A percentile compares a stretch with the other conserved stretches of the same genome.
phyloP scores from a whole-genome alignment of 1,140 invertebrate species.

The Drosophila watanabei region DNA sequence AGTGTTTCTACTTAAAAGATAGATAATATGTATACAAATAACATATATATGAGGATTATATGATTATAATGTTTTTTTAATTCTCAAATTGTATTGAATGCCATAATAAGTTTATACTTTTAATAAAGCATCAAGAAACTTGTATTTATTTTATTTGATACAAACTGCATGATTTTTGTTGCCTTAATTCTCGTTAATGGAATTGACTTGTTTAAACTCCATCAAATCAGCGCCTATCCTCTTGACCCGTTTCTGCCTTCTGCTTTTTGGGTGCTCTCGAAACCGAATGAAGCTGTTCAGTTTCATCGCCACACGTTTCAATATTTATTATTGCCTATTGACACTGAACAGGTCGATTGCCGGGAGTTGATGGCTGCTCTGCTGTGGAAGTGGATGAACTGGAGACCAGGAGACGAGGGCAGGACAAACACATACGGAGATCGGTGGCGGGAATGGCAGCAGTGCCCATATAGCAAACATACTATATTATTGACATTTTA shows the following conservation, averaged over 20 bases:
- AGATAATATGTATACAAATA: no score
- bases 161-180: not conserved
- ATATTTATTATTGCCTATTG: slow-evolving; percentile 70
- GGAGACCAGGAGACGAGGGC: slow-evolving; percentile 37
- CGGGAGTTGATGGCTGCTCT: slow-evolving; percentile 29
- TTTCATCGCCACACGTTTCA: slow-evolving; percentile 37
- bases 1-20: no score
- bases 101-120: not conserved
- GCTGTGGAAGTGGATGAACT: slow-evolving; percentile 20
- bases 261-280: slow-evolving; percentile 16
- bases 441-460: not conserved
- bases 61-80: no score
- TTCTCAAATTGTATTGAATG: not conserved
- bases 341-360: slow-evolving; percentile 55
- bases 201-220: slow-evolving; percentile 51
- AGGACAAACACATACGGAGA: slow-evolving; percentile 54
- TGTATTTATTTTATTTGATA: not conserved
- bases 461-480: slow-evolving; percentile 63
- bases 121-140: not conserved
- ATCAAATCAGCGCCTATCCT: slow-evolving; percentile 45
- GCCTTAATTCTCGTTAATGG: slow-evolving; percentile 20
- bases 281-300: slow-evolving; percentile 24
- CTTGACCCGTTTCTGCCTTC: slow-evolving; percentile 16
- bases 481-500: slow-evolving; percentile 80
- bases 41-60: no score